These are phyloP conservation scores for Acyrthosiphon pisum DNA, from an alignment of 1,140 invertebrate genomes.

Conservation along the genomic window DNA sequence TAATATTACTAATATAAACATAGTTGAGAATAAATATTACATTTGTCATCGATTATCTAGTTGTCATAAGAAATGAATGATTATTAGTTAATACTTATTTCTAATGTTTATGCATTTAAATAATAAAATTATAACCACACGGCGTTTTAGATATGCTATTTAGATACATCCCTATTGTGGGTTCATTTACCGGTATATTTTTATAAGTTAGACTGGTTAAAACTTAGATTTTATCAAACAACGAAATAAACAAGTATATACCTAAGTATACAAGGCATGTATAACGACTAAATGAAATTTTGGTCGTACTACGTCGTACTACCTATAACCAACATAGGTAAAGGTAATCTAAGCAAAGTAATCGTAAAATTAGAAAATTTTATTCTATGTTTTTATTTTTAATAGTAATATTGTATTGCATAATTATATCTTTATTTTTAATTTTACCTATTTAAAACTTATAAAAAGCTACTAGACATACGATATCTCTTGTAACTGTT, in stretches of 20 bases:
- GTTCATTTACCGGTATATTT: not conserved
- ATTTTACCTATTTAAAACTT: too few relatives aligned
- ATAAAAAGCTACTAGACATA: too few relatives aligned
- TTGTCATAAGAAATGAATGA: not conserved
- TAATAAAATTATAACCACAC: not conserved
- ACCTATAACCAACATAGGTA: too few relatives aligned
- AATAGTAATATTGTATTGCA: too few relatives aligned
- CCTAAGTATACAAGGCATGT: too few relatives aligned
- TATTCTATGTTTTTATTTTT: too few relatives aligned
- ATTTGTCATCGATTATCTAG: not conserved
- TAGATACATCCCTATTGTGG: not conserved
- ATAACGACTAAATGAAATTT: not conserved
- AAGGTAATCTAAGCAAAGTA: too few relatives aligned
- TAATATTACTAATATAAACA: not conserved
- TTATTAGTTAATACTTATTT: not conserved
- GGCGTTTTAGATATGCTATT: conserved; percentile 1
- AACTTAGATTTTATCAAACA: not conserved
- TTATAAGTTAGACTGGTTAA: not conserved
- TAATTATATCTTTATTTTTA: too few relatives aligned
- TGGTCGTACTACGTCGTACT: too few relatives aligned
- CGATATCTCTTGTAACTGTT: too few relatives aligned
- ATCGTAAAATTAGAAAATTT: too few relatives aligned
- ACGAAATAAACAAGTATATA: not conserved
- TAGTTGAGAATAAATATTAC: not conserved
- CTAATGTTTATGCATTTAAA: not conserved